These are phyloP conservation scores for Drosophila phalerata DNA, from an alignment of 2,888 invertebrate genomes.

Conservation along the genomic window DNA sequence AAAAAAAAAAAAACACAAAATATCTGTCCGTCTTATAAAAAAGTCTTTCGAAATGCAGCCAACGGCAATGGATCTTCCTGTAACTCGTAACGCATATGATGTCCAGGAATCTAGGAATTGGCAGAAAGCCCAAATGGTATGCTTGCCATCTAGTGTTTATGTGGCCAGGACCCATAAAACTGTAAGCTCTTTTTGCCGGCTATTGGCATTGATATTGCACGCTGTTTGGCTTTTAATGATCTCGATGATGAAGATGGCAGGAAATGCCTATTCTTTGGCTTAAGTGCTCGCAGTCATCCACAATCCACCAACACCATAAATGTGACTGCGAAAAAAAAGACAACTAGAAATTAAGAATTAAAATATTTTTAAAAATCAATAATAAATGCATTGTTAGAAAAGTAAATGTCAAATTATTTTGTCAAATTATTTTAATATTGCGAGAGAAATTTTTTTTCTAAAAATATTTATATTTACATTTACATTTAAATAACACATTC, in stretches of 20 bases:
- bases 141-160: constrained; percentile 45
- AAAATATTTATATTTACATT: no score
- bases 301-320: background rate
- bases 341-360: constrained; percentile 3
- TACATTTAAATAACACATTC: no score
- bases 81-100: constrained; percentile 51
- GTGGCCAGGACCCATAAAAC: constrained; percentile 70
- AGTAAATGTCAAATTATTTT: no score
- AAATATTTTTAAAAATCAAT: background rate
- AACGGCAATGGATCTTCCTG: constrained; percentile 69
- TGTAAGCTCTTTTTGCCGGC: constrained; percentile 40
- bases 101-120: constrained; percentile 61
- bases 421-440: no score
- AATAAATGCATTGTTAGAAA: background rate
- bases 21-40: constrained; percentile 28
- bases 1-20: constrained; percentile 26
- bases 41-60: constrained; percentile 61
- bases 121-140: constrained; percentile 60
- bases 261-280: constrained; percentile 64
- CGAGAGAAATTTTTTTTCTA: no score
- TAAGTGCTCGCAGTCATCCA: constrained; percentile 44
- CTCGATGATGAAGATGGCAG: constrained; percentile 61
- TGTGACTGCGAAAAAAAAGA: background rate
- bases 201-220: constrained; percentile 15
- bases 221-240: constrained; percentile 51